Base-by-base conservation (phyloP, 1,140 invertebrate genomes). In the Brachionus sp. region DNA sequence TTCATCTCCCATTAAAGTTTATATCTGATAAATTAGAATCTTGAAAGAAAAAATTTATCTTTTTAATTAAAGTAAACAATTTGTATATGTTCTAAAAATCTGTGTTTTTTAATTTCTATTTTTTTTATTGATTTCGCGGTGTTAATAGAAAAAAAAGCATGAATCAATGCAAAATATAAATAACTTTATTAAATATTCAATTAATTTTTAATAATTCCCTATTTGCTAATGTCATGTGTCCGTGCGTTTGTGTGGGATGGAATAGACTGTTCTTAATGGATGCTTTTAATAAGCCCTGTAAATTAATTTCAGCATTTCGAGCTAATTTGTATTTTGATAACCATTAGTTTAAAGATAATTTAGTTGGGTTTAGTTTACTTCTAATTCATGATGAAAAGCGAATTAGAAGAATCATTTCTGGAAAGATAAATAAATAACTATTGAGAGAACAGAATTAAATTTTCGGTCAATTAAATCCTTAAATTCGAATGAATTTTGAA, bases 301-400 rank as follows among this genome's bases (percentile, higher is more conserved):
- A 57, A 57, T 13, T 7, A 57, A 57, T 57, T 57, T 57, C 9
- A 57, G 50, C 50, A 66, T 66, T 66, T 66, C 64, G 12, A 66
- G 64, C 64, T 66, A 66, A 37, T 70, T 70, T 70, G 66, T 70
- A 70, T 70, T 70, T 70, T 70, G 66, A 70, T 70, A 70, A 19
- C 66, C 66, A 37, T 37, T 70, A 39, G 37, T 35, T 39, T 37
- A 16, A 19, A 70, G 66, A 70, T 70, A 70, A 70, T 70, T 70
- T 70, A 66, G 12, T 4, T 66, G 13, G 37, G 37, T 70, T 70
- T 37, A 39, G 29, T 70, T 70, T 70, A 39, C 66, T 70, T 70
- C 5, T 16, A 70, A 70, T 70, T 70, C 66, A 70, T 70, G 66
- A 70, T 70, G 66, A 70, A 70, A 70, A 70, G 66, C 37, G 66